These are phyloP conservation scores for Heliconius cydno DNA, from an alignment of 2,888 invertebrate species.

Conservation along the genomic window DNA sequence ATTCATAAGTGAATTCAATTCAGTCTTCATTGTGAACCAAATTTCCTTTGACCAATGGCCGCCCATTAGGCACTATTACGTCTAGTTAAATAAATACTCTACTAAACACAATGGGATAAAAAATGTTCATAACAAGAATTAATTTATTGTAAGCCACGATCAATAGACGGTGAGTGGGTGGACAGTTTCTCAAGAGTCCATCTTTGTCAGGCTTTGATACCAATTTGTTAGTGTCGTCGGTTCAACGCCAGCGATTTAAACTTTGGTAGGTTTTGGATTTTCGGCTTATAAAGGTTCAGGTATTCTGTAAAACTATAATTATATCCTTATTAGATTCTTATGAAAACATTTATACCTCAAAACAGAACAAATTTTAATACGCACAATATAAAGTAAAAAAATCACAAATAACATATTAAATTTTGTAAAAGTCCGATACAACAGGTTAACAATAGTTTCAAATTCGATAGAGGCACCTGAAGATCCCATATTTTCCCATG, in stretches of 20 bases:
- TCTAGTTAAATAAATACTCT: slow-evolving; percentile 74
- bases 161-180: slow-evolving; percentile 81
- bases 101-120: slow-evolving; percentile 75
- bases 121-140: slow-evolving; percentile 82
- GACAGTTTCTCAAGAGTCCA: slow-evolving; percentile 82
- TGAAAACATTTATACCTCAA: background rate
- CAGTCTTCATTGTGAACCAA: slow-evolving; percentile 49
- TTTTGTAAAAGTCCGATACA: slow-evolving; percentile 66
- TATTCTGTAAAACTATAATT: slow-evolving; percentile 34
- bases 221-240: slow-evolving; percentile 81
- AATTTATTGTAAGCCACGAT: slow-evolving; percentile 80
- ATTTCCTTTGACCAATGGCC: slow-evolving; percentile 78
- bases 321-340: background rate
- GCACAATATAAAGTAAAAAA: slow-evolving; percentile 55
- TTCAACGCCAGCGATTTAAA: slow-evolving; percentile 79
- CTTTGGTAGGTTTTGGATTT: slow-evolving; percentile 72
- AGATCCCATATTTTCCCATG: slow-evolving; percentile 81
- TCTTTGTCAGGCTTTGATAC: slow-evolving; percentile 83
- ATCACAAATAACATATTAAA: slow-evolving; percentile 52
- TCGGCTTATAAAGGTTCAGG: slow-evolving; percentile 43
- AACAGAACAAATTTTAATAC: background rate
- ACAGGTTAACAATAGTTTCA: slow-evolving; percentile 75
- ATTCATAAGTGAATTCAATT: slow-evolving; percentile 50
- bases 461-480: slow-evolving; percentile 78
- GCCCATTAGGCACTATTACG: slow-evolving; percentile 71